These are phyloP conservation scores for Limnephilus marmoratus DNA, from an alignment of 2,888 invertebrate genomes.

Conservation along the genomic window DNA sequence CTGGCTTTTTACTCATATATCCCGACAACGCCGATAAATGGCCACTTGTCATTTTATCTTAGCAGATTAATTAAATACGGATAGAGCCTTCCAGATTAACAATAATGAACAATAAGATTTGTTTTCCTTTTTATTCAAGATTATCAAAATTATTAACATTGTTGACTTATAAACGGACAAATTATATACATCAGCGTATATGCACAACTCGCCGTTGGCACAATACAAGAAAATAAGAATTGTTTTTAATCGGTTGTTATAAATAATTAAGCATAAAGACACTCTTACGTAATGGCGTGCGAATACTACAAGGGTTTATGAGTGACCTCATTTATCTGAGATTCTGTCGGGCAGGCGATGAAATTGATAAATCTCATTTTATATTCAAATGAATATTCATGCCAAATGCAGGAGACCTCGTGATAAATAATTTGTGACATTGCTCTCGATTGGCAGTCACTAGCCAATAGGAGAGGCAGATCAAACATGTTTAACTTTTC, in stretches of 20 bases:
- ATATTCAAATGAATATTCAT: slow-evolving; percentile 38
- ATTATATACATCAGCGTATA: not conserved
- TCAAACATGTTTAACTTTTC: slow-evolving; percentile 34
- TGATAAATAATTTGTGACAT: slow-evolving; percentile 39
- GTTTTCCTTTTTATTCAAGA: not conserved
- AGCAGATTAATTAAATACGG: not conserved
- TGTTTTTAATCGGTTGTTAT: not conserved
- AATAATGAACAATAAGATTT: not conserved
- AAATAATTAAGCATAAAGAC: not conserved
- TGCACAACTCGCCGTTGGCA: not conserved
- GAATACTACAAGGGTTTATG: not conserved
- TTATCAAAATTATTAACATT: not conserved
- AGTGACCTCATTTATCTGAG: not conserved
- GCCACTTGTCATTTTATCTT: not conserved
- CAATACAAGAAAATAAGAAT: not conserved
- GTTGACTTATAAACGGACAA: not conserved
- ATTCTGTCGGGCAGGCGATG: slow-evolving; percentile 24
- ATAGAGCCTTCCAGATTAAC: not conserved
- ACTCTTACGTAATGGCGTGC: not conserved
- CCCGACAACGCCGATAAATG: not conserved
- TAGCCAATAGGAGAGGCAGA: slow-evolving; percentile 19
- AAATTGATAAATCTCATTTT: slow-evolving; percentile 27
- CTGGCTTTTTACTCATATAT: not conserved
- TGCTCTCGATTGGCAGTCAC: slow-evolving; percentile 31
- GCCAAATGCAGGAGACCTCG: slow-evolving; percentile 43